Base-by-base conservation (phyloP, 2,113 vertebrate genomes). In the Tetrax tetrax region DNA sequence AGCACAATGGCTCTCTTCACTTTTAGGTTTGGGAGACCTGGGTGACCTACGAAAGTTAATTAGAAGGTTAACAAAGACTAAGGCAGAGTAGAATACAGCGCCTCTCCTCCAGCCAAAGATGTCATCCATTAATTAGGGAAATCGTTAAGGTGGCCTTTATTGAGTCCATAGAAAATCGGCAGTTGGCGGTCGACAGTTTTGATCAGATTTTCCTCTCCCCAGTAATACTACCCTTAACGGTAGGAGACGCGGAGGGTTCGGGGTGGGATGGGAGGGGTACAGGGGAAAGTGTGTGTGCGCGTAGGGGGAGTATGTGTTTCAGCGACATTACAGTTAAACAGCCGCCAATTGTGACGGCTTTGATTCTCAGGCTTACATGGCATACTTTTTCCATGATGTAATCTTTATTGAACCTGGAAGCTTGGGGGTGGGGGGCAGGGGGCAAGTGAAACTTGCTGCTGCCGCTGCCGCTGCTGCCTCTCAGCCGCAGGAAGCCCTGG, bases 91-190 rank as follows among this genome's bases (percentile, higher is more conserved):
- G 99, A 99, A 99, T 99, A 99, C 99, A 98, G 99, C 98, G 99
- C 99, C 99, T 99, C 99, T 99, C 99, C 99, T 99, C 98, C 98
- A 99, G 99, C 99, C 99, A 99, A 99, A 99, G 99, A 99, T 99
- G 99, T 99, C 99, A 99, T 99, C 99, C 99, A 99, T 99, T 99
- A 99, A 99, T 99, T 99, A 99, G 99, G 99, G 99, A 99, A 99
- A 99, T 99, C 99, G 99, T 99, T 99, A 99, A 99, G 99, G 99
- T 99, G 99, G 99, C 99, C 99, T 99, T 98, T 99, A 99, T 98
- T 99, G 99, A 99, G 98, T 98, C 98, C 99, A 99, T 98, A 99
- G 99, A 99, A 99, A 99, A 99, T 98, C 98, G 98, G 98, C 98
- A 98, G 99, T 99, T 99, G 99, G 98, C 99, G 98, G 99, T 98